Conservation (phyloP, 1,140 invertebrate genomes). For the Probaryconus sp. region DNA sequence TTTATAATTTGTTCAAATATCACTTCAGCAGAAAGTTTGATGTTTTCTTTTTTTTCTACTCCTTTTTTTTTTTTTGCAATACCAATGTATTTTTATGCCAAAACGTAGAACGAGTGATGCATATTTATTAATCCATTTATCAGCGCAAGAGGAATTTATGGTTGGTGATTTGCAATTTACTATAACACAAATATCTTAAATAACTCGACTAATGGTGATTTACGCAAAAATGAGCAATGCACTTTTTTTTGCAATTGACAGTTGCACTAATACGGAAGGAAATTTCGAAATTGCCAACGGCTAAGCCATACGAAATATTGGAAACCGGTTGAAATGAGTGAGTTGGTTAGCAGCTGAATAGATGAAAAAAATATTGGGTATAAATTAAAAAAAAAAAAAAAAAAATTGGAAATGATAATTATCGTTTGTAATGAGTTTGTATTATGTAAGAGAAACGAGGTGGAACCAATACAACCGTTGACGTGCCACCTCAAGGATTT, state of each 20-base stretch:
- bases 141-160: too few relatives aligned
- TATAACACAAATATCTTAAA: slow-evolving; percentile 3
- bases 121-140: too few relatives aligned
- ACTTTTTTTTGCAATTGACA: slow-evolving; percentile 15
- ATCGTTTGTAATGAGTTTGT: slow-evolving; percentile 36
- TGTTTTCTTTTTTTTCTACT: too few relatives aligned
- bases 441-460: slow-evolving; percentile 42
- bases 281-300: slow-evolving; percentile 41
- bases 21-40: too few relatives aligned
- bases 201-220: slow-evolving; percentile 17
- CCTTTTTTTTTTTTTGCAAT: too few relatives aligned
- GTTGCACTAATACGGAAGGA: slow-evolving; percentile 47
- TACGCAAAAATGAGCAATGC: slow-evolving; percentile 15
- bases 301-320: neutral
- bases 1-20: too few relatives aligned
- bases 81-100: too few relatives aligned
- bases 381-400: too few relatives aligned
- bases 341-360: slow-evolving; percentile 2
- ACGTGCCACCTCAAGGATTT: slow-evolving; percentile 34
- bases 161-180: too few relatives aligned
- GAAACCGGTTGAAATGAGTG: slow-evolving; percentile 31
- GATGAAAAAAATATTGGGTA: too few relatives aligned
- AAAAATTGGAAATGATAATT: slow-evolving; percentile 45
- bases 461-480: slow-evolving; percentile 11
- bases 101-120: too few relatives aligned